Percentiles rank a stretch among this genome's conserved stretches.
These are phyloP conservation scores for Pachycephus smyrnensis DNA, from an alignment of 2,888 invertebrate species.

Conservation along the genomic window DNA sequence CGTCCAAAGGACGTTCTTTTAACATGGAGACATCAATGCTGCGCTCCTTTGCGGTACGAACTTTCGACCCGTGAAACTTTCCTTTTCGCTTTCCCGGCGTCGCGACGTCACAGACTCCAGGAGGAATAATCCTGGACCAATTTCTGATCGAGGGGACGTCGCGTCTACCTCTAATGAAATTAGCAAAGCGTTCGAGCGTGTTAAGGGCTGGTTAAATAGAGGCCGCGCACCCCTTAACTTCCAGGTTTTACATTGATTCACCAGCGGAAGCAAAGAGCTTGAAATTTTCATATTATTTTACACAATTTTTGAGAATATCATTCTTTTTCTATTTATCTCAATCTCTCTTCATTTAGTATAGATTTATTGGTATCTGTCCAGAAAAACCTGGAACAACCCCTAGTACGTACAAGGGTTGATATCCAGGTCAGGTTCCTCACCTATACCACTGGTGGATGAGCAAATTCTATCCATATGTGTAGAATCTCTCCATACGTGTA, in stretches of 20 bases:
- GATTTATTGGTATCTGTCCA: neutral
- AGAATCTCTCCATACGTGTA: neutral
- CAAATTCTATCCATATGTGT: neutral
- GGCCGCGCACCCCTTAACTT: neutral
- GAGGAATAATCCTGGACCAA: neutral
- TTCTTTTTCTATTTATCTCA: neutral
- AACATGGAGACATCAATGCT: conserved; percentile 5
- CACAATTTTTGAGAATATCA: neutral
- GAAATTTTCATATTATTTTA: neutral
- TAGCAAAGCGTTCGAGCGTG: conserved; percentile 24
- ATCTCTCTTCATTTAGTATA: neutral
- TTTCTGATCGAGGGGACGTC: neutral
- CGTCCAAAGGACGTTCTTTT: neutral
- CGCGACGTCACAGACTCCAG: conserved; percentile 21
- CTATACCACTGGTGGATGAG: neutral
- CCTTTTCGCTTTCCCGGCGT: neutral
- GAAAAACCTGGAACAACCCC: neutral
- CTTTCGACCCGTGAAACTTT: neutral
- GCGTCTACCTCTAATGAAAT: conserved; percentile 24
- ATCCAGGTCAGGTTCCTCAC: neutral
- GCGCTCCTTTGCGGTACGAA: conserved; percentile 4
- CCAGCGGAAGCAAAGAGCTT: no score
- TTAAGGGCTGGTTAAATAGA: neutral
- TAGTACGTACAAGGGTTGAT: neutral
- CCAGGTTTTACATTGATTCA: neutral